Evolutionary conservation across 2,113 vertebrate genomes (phyloP), one percentile per base, ranked within the genome.

Genomic region (Cryptotis parvus): DNA sequence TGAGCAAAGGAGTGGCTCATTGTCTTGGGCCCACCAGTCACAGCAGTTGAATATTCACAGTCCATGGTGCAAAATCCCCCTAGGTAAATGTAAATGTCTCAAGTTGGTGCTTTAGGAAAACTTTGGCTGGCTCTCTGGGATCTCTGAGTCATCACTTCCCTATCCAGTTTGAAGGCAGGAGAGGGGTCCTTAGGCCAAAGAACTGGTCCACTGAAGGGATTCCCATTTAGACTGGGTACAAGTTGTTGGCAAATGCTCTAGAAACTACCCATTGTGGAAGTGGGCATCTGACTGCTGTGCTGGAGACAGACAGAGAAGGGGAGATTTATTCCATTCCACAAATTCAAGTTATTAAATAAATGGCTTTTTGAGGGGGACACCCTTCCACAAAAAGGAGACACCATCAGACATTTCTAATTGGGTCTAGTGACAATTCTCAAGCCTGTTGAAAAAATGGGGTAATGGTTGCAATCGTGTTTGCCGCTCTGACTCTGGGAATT

Each of bases 1-100:
- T 84, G 49, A 96, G 93, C 92, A 96, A 97, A 96, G 95, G 76
- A 84, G n/a, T n/a, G n/a, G n/a, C n/a, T n/a, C n/a, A n/a, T n/a
- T n/a, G 92, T 89, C 84, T 96, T 96, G 89, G 88, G 81, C n/a
- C 86, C 78, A 93, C 91, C 15, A 43, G 72, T 88, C 93, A 96
- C 68, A 90, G 86, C 91, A 90, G 77, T 96, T 90, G 91, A 78
- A 90, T 93, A 87, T 93, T 96, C 80, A 58, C 83, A 85, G 91
- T 94, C 94, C 92, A 84, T 92, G 92, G 95, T 76, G n/a, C 81
- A 49, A 89, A 84, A 74, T 95, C 83, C 96, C 93, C 91, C 49
- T n/a, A 9, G 86, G 14, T 49, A 14, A 49, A 49, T 49, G 45
- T 14, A 49, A 10, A 49, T 49, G 45, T 49, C 45, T 49, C 10